These are phyloP conservation scores for Colius striatus DNA, from an alignment of 2,113 vertebrate genomes.

Conservation along the genomic window DNA sequence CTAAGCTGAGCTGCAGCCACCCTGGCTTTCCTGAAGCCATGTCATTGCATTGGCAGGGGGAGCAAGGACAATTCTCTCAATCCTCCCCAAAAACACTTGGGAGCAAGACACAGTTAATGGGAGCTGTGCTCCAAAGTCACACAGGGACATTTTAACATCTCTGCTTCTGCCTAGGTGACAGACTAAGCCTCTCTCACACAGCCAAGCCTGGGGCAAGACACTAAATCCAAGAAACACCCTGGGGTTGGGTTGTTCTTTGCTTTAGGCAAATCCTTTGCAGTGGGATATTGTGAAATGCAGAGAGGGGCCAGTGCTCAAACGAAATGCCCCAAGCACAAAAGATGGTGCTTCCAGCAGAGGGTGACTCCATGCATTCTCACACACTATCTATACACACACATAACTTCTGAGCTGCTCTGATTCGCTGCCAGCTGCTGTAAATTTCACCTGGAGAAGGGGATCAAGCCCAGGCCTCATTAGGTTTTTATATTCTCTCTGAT, in stretches of 20 bases:
- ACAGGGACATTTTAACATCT: not conserved
- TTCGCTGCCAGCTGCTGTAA: slow-evolving; percentile 42
- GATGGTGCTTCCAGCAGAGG: not conserved
- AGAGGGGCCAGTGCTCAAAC: not conserved
- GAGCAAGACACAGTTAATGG: not conserved
- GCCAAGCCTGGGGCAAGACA: not conserved
- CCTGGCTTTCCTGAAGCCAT: not conserved
- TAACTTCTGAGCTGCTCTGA: slow-evolving; percentile 59
- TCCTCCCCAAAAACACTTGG: not conserved
- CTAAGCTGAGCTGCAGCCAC: not conserved
- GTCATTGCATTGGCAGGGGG: not conserved
- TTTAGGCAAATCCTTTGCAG: not conserved
- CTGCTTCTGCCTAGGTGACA: not conserved
- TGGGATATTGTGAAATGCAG: slow-evolving; percentile 19
- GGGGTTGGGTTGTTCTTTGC: not conserved
- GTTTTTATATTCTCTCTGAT: slow-evolving; percentile 63
- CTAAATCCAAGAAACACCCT: not conserved
- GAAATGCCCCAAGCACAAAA: not conserved
- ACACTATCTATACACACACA: not conserved
- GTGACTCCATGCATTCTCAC: not conserved
- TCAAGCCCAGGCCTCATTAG: slow-evolving; percentile 69
- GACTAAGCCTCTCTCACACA: not conserved
- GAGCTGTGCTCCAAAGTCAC: not conserved
- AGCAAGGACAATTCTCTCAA: not conserved
- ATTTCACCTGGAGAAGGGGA: slow-evolving; percentile 42